phyloP scores from a whole-genome alignment of 2,113 vertebrate genomes.

The Spheniscus mendiculus region DNA sequence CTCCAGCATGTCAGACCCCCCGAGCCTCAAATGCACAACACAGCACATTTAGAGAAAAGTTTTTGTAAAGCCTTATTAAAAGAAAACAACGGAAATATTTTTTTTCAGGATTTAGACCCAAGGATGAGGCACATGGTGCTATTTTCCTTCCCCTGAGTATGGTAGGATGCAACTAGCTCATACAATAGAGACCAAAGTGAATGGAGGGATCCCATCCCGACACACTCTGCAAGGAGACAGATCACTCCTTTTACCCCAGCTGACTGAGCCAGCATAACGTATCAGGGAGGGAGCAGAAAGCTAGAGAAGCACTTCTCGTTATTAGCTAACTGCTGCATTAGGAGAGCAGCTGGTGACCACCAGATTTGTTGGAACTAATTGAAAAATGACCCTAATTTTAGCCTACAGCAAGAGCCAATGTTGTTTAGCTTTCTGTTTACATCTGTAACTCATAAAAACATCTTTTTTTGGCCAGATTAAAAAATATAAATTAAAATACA shows the following conservation, averaged over 20 bases:
- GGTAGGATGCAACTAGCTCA: neutral
- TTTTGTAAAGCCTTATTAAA: neutral
- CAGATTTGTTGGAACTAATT: conserved; percentile 20
- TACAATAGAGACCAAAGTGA: neutral
- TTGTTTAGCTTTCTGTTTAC: neutral
- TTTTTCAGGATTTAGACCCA: neutral
- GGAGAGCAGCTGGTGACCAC: neutral
- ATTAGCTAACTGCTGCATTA: neutral
- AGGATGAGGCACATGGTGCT: neutral
- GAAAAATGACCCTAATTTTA: conserved; percentile 35
- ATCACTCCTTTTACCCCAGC: neutral
- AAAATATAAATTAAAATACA: neutral
- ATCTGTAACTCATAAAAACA: neutral
- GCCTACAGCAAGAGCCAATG: neutral
- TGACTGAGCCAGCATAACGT: neutral
- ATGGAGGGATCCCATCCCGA: neutral
- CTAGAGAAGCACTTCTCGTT: neutral
- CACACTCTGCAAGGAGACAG: neutral
- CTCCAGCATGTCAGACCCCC: neutral
- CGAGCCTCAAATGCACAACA: neutral
- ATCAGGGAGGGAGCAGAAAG: neutral
- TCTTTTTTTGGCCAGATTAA: neutral
- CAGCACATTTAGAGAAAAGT: neutral
- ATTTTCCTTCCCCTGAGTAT: neutral
- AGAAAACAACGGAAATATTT: neutral